Evolutionary conservation across 2,113 vertebrate genomes (phyloP).

Genomic region (Vulpes lagopus): DNA sequence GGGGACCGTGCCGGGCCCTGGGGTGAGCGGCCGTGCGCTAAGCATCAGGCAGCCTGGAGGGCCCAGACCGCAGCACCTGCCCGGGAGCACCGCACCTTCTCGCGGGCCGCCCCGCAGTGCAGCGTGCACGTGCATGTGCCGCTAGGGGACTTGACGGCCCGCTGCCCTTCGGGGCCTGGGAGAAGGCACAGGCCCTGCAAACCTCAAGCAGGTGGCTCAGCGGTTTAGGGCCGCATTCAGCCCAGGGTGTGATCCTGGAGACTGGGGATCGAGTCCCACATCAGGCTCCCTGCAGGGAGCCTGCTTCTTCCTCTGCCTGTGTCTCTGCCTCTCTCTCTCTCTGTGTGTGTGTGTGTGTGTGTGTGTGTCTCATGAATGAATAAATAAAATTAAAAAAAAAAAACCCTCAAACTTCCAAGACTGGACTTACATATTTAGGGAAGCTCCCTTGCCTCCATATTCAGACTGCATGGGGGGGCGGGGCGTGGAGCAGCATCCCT

Average conservation of each 20-base stretch:
- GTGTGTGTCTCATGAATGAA: no score
- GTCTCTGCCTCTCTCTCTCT: no score
- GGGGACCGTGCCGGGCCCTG: not conserved
- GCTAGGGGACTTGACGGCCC: fast-evolving
- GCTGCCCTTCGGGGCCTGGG: not conserved
- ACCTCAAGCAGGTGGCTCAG: not conserved
- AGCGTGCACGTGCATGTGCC: not conserved
- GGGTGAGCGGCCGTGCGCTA: fast-evolving
- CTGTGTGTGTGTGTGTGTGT: no score
- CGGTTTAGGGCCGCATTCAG: no score
- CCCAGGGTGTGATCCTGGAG: no score
- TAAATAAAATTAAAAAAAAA: no score
- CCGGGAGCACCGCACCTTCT: not conserved
- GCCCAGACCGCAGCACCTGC: not conserved
- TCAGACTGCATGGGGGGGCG: no score
- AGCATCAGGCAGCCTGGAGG: not conserved
- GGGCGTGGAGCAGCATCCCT: not conserved
- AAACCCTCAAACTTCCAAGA: not conserved
- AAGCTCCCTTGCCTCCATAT: not conserved
- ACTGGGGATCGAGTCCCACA: no score
- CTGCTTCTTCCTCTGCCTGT: no score
- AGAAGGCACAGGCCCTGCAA: not conserved
- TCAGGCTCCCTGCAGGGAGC: no score
- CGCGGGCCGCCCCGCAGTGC: not conserved
- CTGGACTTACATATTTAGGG: not conserved